These are phyloP conservation scores for Merluccius polli DNA, from an alignment of 2,797 vertebrate genomes.

Conservation along the genomic window DNA sequence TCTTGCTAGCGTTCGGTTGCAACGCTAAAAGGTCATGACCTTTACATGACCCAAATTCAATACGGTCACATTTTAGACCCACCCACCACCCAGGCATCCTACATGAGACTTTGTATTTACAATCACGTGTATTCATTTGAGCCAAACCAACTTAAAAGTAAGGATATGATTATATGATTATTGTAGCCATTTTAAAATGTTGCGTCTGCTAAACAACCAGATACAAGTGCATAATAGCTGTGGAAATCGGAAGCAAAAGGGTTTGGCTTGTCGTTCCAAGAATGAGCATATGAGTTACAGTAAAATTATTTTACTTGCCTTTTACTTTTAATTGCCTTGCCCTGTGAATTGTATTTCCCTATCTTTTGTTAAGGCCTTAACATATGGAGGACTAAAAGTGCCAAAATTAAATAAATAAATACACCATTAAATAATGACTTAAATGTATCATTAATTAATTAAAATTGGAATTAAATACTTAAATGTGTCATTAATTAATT, in stretches of 20 bases:
- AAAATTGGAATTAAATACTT: no score
- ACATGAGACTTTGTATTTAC: background rate
- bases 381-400: no score
- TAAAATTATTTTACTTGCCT: no score
- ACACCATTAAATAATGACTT: no score
- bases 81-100: background rate
- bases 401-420: no score
- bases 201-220: background rate
- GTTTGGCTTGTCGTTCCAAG: background rate
- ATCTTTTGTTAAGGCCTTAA: background rate
- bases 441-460: no score
- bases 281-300: no score
- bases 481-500: no score
- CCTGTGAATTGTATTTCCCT: background rate
- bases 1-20: background rate
- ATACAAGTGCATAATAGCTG: background rate
- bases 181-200: background rate
- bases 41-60: constrained; percentile 1
- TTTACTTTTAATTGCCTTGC: no score
- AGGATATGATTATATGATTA: background rate
- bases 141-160: background rate
- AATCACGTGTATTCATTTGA: background rate
- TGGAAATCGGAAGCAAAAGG: background rate
- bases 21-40: background rate
- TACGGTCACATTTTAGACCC: background rate